Percentiles rank a stretch among this genome's conserved stretches.
Conservation (phyloP, 2,888 invertebrate genomes). For the Rugalucina vietnamica region DNA sequence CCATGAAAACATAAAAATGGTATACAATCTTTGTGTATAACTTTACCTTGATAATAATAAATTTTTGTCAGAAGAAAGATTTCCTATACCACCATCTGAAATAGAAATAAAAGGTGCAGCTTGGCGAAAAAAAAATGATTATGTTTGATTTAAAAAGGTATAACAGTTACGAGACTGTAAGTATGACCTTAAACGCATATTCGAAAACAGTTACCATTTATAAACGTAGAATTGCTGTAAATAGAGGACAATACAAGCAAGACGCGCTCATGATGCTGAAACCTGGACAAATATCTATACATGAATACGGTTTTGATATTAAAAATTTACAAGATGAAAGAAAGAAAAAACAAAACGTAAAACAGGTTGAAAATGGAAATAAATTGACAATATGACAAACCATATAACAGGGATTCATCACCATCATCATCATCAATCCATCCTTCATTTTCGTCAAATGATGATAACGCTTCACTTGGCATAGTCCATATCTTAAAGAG, state of each 20-base stretch:
- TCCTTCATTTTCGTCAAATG: constrained; percentile 74
- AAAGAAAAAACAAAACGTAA: constrained; percentile 3
- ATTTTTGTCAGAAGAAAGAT: neutral
- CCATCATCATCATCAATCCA: constrained; percentile 75
- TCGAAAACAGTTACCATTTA: too few species aligned
- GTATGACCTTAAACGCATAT: too few species aligned
- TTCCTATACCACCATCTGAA: neutral
- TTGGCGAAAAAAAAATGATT: neutral
- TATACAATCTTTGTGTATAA: too few species aligned
- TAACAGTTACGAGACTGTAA: too few species aligned
- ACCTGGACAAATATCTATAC: too few species aligned
- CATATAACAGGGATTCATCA: constrained; percentile 43
- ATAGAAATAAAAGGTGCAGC: too few species aligned
- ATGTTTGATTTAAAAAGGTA: neutral
- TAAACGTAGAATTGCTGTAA: too few species aligned
- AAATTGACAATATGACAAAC: constrained; percentile 30
- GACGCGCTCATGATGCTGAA: too few species aligned
- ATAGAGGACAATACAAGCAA: too few species aligned
- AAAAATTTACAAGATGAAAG: too few species aligned
- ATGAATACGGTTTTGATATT: too few species aligned
- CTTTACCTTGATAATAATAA: neutral
- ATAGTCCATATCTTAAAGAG: constrained; percentile 73
- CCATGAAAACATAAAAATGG: too few species aligned
- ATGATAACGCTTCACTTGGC: constrained; percentile 65
- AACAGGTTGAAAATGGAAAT: neutral